Percentiles rank a stretch among this genome's conserved stretches.
phyloP scores from a whole-genome alignment of 2,113 vertebrate genomes.

The Gasterosteus aculeatus region DNA sequence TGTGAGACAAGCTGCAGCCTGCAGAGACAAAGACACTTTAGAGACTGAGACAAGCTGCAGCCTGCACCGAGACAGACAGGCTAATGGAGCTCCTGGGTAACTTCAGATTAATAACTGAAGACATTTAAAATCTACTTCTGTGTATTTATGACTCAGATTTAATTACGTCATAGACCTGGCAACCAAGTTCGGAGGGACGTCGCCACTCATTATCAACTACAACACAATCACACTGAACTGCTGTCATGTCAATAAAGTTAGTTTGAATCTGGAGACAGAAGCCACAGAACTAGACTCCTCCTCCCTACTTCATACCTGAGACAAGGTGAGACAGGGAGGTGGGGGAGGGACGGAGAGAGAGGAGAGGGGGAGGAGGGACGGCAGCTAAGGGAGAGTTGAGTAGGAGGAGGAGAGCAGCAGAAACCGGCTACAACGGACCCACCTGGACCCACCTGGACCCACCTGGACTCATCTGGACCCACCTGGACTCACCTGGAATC shows the following conservation, averaged over 20 bases:
- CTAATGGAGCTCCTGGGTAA: background rate
- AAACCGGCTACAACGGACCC: constrained; percentile 7
- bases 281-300: constrained; percentile 12
- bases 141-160: too few relatives aligned
- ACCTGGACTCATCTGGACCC: constrained; percentile 15
- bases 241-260: constrained; percentile 19
- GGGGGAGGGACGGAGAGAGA: constrained; percentile 31
- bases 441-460: constrained; percentile 17
- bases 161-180: too few relatives aligned
- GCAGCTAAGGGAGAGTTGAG: constrained; percentile 10
- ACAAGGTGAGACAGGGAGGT: constrained; percentile 47
- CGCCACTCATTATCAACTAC: background rate
- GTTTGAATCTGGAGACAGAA: constrained; percentile 7
- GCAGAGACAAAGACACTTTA: constrained; percentile 10
- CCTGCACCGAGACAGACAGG: background rate
- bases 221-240: background rate
- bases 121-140: too few relatives aligned
- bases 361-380: constrained; percentile 22
- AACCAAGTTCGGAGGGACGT: too few relatives aligned
- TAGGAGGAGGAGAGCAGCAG: constrained; percentile 22
- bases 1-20: constrained; percentile 52
- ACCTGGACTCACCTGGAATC: constrained; percentile 27
- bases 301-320: constrained; percentile 41
- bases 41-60: too few relatives aligned
- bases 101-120: too few relatives aligned